These are phyloP conservation scores for Drosophila koepferae DNA, from an alignment of 2,888 invertebrate species.

Conservation along the genomic window DNA sequence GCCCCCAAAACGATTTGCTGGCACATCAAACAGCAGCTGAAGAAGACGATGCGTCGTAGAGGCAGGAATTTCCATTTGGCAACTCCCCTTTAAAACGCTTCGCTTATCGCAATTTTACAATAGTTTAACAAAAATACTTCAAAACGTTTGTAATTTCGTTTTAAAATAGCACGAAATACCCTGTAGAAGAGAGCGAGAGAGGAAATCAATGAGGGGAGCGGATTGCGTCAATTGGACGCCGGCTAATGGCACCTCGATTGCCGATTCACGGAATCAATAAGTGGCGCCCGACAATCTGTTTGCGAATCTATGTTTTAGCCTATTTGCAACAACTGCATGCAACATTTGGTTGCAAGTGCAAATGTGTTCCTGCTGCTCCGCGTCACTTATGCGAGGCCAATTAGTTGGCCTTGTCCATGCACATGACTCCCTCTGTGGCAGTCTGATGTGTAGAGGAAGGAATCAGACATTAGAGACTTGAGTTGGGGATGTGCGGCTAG, in stretches of 20 bases:
- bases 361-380: neutral
- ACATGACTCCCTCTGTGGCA: neutral
- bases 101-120: constrained; percentile 33
- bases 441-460: neutral
- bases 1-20: constrained; percentile 14
- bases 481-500: neutral
- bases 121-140: constrained; percentile 2
- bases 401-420: constrained; percentile 12
- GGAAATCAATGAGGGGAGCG: neutral
- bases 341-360: constrained; percentile 22
- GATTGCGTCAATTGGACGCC: constrained; percentile 18
- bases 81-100: constrained; percentile 6
- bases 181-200: neutral
- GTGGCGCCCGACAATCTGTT: constrained; percentile 29
- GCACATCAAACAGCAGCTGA: constrained; percentile 16
- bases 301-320: constrained; percentile 1
- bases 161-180: neutral
- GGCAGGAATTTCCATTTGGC: constrained; percentile 8
- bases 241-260: constrained; percentile 10
- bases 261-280: constrained; percentile 10
- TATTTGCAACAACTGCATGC: constrained; percentile 19
- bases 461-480: too few species aligned
- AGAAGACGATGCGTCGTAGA: neutral
- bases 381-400: constrained; percentile 7
- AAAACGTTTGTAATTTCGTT: neutral